Percentiles rank a stretch among this genome's conserved stretches.
Evolutionary conservation across 1,140 invertebrate species (phyloP).

Genomic region (Drosophila nannoptera): DNA sequence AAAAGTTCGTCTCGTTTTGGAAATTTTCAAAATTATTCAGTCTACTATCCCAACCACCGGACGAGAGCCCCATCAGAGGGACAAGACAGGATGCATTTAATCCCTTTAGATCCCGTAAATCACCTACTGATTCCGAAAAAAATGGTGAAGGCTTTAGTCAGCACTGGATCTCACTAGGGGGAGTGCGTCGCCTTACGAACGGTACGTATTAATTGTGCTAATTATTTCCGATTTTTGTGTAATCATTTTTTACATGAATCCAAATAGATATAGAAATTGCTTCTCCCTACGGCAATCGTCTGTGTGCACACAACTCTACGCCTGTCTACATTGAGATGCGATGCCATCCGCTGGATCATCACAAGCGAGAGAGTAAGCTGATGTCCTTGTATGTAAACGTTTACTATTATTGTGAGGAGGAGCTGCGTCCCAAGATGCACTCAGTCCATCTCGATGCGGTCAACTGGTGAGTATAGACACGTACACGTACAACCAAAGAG

Average conservation of each 20-base stretch:
- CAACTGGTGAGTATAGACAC: conserved; percentile 48
- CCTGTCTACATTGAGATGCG: conserved; percentile 77
- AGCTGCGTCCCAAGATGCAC: conserved; percentile 61
- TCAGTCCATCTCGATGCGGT: conserved; percentile 73
- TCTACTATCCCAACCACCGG: conserved; percentile 42
- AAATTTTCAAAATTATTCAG: conserved; percentile 70
- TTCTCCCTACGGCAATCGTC: conserved; percentile 57
- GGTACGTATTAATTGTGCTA: conserved; percentile 21
- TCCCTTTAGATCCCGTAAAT: not conserved
- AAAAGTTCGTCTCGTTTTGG: conserved; percentile 66
- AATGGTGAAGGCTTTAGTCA: conserved; percentile 3
- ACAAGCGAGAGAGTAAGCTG: conserved; percentile 61
- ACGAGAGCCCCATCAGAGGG: not conserved
- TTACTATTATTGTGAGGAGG: conserved; percentile 73
- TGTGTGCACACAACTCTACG: conserved; percentile 69
- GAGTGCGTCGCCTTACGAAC: conserved; percentile 39
- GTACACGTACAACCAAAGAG: not conserved
- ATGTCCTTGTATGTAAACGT: conserved; percentile 71
- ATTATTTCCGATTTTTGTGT: not conserved
- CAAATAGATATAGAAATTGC: conserved; percentile 59
- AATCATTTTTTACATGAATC: not conserved
- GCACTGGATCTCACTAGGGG: conserved; percentile 52
- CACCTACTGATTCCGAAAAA: conserved; percentile 11
- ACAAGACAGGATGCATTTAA: conserved; percentile 9
- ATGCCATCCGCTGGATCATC: conserved; percentile 52